Percentiles rank a stretch among this genome's conserved stretches.
phyloP scores from a whole-genome alignment of 2,888 invertebrate species.

The Tridacna gigas region DNA sequence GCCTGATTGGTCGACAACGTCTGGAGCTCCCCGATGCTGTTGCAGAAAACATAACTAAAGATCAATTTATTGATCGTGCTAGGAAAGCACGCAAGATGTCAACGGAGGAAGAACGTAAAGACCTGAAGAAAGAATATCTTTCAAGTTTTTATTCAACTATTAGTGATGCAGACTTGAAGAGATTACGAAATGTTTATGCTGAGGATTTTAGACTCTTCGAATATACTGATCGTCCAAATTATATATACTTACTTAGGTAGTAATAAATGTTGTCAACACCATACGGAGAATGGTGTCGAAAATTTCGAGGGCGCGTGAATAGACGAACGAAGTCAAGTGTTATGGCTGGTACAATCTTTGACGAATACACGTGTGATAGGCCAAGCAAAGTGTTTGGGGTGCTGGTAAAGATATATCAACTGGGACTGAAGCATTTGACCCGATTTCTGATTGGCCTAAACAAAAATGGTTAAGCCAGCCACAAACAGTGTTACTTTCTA shows the following conservation, averaged over 20 bases:
- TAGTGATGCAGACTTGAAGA: constrained; percentile 55
- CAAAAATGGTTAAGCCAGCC: too few relatives aligned
- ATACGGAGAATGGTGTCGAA: too few relatives aligned
- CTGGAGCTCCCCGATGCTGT: constrained; percentile 48
- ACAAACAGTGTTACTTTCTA: too few relatives aligned
- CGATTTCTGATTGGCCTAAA: too few relatives aligned
- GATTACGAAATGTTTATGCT: constrained; percentile 55
- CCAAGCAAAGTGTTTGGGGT: too few relatives aligned
- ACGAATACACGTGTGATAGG: too few relatives aligned
- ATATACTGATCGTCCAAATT: constrained; percentile 50
- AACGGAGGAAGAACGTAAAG: constrained; percentile 43
- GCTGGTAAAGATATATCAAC: too few relatives aligned
- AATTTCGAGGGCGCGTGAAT: too few relatives aligned
- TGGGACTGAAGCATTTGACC: too few relatives aligned
- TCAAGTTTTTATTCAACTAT: constrained; percentile 59
- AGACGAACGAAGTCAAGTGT: too few relatives aligned
- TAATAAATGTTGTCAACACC: too few relatives aligned
- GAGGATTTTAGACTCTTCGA: constrained; percentile 72
- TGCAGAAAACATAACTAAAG: constrained; percentile 34
- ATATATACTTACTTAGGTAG: neutral
- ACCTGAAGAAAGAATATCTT: constrained; percentile 64
- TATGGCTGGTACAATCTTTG: too few relatives aligned
- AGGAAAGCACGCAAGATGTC: constrained; percentile 38
- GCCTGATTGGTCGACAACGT: constrained; percentile 59
- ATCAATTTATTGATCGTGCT: constrained; percentile 47